Percentiles rank a stretch among this genome's conserved stretches.
Evolutionary conservation across 2,888 invertebrate species (phyloP).

Genomic region (Tuta absoluta): DNA sequence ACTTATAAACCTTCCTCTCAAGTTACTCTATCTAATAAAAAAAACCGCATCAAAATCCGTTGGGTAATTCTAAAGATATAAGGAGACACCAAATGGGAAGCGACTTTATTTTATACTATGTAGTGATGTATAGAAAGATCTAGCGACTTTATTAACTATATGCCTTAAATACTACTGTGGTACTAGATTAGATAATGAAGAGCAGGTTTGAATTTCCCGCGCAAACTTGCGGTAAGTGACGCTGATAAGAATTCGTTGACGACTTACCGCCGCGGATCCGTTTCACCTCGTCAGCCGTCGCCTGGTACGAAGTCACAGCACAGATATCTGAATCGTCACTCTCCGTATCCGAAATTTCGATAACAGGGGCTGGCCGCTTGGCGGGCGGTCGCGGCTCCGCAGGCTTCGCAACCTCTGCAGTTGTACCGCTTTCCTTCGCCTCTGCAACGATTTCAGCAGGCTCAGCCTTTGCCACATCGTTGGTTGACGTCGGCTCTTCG

Average conservation of each 20-base stretch:
- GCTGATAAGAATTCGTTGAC: slow-evolving; percentile 32
- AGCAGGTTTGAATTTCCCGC: slow-evolving; percentile 59
- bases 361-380: slow-evolving; percentile 54
- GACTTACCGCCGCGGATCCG: slow-evolving; percentile 72
- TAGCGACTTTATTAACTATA: background rate
- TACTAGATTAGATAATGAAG: background rate
- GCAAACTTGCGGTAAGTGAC: slow-evolving; percentile 40
- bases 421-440: slow-evolving; percentile 37
- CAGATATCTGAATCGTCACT: slow-evolving; percentile 79
- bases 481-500: slow-evolving; percentile 65
- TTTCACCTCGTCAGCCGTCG: slow-evolving; percentile 75
- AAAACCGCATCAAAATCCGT: no score
- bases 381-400: slow-evolving; percentile 62
- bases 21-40: no score
- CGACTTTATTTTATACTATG: no score
- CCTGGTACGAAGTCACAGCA: slow-evolving; percentile 75
- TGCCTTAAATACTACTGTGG: background rate
- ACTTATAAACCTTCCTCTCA: no score
- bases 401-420: slow-evolving; percentile 33
- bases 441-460: slow-evolving; percentile 44
- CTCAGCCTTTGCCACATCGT: slow-evolving; percentile 46
- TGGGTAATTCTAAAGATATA: no score
- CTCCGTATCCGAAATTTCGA: slow-evolving; percentile 76
- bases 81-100: no score
- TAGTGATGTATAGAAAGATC: background rate